phyloP scores from a whole-genome alignment of 1,140 invertebrate genomes.

The Lepidurus arcticus region DNA sequence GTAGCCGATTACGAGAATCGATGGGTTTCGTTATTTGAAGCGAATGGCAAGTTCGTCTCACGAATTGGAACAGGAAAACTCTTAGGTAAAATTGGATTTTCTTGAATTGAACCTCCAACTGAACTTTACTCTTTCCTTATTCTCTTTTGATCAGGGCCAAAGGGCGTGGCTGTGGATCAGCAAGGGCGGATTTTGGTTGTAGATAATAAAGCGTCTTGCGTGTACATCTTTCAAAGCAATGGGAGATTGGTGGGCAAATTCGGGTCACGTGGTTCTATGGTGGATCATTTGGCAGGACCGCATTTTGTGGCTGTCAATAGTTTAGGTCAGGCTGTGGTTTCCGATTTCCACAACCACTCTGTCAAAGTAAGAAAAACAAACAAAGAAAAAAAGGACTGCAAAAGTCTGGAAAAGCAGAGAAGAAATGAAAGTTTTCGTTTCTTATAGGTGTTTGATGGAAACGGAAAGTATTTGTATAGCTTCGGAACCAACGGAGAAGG shows the following conservation, averaged over 20 bases:
- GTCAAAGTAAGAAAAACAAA: slow-evolving; percentile 45
- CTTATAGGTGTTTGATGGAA: slow-evolving; percentile 48
- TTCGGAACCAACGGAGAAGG: slow-evolving; percentile 53
- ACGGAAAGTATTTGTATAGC: slow-evolving; percentile 51
- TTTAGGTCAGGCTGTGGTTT: slow-evolving; percentile 51
- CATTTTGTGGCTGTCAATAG: slow-evolving; percentile 54
- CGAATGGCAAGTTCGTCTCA: slow-evolving; percentile 53
- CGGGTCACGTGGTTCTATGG: slow-evolving; percentile 43
- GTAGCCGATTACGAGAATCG: slow-evolving; percentile 57
- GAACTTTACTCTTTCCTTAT: background rate
- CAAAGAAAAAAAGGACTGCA: background rate
- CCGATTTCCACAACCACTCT: slow-evolving; percentile 57
- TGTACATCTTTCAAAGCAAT: slow-evolving; percentile 52
- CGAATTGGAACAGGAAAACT: slow-evolving; percentile 53
- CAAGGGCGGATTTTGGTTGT: slow-evolving; percentile 55
- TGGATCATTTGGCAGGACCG: slow-evolving; percentile 54
- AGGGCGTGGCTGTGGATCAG: slow-evolving; percentile 51
- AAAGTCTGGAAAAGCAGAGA: background rate
- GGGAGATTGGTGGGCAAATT: slow-evolving; percentile 47
- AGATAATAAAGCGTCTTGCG: slow-evolving; percentile 54
- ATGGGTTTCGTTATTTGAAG: slow-evolving; percentile 53
- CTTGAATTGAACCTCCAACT: background rate
- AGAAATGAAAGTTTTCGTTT: slow-evolving; percentile 42
- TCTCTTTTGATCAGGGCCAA: slow-evolving; percentile 43
- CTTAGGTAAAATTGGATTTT: slow-evolving; percentile 41